phyloP scores from a whole-genome alignment of 2,113 vertebrate genomes.

The Myxocyprinus asiaticus region DNA sequence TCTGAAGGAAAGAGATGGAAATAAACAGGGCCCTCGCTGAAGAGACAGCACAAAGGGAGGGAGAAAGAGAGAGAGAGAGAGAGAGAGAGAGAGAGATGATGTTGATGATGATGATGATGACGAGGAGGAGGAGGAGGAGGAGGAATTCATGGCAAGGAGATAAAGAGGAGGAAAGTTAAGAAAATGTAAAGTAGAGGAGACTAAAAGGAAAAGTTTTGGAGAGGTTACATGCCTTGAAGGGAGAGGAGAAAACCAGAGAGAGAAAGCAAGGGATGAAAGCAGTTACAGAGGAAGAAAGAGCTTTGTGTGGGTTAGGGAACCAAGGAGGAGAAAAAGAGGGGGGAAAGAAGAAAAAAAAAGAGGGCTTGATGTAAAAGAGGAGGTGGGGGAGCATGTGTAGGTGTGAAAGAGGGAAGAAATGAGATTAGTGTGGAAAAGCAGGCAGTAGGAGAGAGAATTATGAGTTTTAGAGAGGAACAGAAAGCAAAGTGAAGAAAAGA shows the following conservation, averaged over 20 bases:
- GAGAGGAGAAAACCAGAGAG: background rate
- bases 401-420: constrained; percentile 42
- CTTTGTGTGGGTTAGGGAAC: background rate
- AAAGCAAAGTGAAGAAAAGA: background rate
- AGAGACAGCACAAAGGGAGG: constrained; percentile 19
- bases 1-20: constrained; percentile 49
- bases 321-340: background rate
- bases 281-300: background rate
- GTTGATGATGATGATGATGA: no score
- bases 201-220: background rate
- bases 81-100: constrained; percentile 13
- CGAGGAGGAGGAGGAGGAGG: no score
- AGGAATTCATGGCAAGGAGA: constrained; percentile 2
- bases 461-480: constrained; percentile 30
- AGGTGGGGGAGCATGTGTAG: constrained; percentile 37
- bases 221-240: background rate
- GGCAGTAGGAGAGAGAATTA: constrained; percentile 46
- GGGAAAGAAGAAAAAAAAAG: background rate
- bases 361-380: constrained; percentile 8
- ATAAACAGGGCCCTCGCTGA: constrained; percentile 39
- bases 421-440: constrained; percentile 48
- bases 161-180: constrained; percentile 18
- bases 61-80: constrained; percentile 8
- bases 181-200: constrained; percentile 11
- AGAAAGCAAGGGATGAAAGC: background rate